Evolutionary conservation across 2,888 invertebrate genomes (phyloP), one percentile per base, ranked within the genome.

Genomic region (Diarsia rubi): DNA sequence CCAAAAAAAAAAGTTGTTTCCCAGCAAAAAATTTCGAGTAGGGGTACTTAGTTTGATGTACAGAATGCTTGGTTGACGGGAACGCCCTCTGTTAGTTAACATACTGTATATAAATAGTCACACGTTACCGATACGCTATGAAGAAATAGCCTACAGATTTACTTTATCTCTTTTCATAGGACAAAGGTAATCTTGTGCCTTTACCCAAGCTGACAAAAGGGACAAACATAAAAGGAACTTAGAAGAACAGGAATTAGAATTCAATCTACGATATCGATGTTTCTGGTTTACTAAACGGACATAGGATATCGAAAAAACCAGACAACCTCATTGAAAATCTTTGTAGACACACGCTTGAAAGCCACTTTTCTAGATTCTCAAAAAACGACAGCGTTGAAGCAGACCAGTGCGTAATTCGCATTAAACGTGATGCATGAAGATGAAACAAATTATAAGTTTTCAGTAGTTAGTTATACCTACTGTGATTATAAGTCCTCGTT

Each of bases 381-480:
- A 9, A 31, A 31, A 37, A 2, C n/a, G 14, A 27, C 42, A 4
- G n/a, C 19, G 2, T 42, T 44, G 0, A 16, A 42, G 0, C 1
- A 31, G 19, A 4, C 62, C 37, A 67, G 75, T 80, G 63, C 42
- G 57, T 74, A 16, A 31, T 19, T 60, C 19, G 0, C 5, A 1
- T 45, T 24, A 14, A 2, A 5, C 4, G 0, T 63, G 27, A 66
- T 49, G 27, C 19, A 14, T 62, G 14, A 49, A 45, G 47, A 57
- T 57, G n/a, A 76, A 69, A 54, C 11, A 47, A 75, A 81, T 57
- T 49, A 66, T 49, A 59, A 64, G 27, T 60, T 81, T 84, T 67
- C 44, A 81, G 75, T 27, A 31, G 3, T 21, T 37, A 57, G 5
- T 3, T 44, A 54, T n/a, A 21, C n/a, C n/a, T n/a, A n/a, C 19